Base-by-base conservation (phyloP, 2,888 invertebrate species). In the Ennomos erosarius region DNA sequence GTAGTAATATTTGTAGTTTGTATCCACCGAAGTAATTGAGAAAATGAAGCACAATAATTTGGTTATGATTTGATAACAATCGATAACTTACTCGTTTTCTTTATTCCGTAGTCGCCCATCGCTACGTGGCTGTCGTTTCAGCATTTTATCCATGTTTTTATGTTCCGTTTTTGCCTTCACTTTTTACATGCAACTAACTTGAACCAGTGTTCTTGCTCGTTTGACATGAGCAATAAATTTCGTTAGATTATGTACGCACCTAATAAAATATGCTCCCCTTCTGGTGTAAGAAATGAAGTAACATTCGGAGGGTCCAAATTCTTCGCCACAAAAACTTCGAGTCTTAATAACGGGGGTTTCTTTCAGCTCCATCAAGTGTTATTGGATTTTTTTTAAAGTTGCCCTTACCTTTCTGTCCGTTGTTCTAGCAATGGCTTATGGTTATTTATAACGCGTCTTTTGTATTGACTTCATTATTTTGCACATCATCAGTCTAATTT, bases 111-210 rank as follows among this genome's bases (percentile, higher is more conserved):
- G 6, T 26, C 26, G 1, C 26, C 26, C 26, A 26, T 26, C 26
- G 26, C 26, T 26, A 26, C 26, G 26, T 26, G 62, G 62, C 67
- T 65, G 71, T 69, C 62, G 66, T 62, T 69, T 70, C 40, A 54
- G 40, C 69, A 75, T 74, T 79, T 78, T 78, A 74, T 72, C 74
- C 64, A 57, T 68, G 68, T 67, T 73, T 71, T 69, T 71, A 69
- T 73, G 62, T 68, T 62, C 62, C 62, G 51, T 73, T 74, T 77
- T 72, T 64, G 64, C 59, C 37, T 59, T 45, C 43, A 60, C 68
- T 69, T 72, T 70, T 70, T 70, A 68, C 56, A 46, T 51, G 54
- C 49, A 46, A 45, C 50, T 59, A 33, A 60, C 59, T 55, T 44
- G 51, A 55, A 55, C 45, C 58, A 55, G 47, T 55, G 58, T 44